A percentile compares a stretch with the other conserved stretches of the same genome.
Conservation (phyloP, 1,140 invertebrate genomes). For the Mactra quadrangularis region DNA sequence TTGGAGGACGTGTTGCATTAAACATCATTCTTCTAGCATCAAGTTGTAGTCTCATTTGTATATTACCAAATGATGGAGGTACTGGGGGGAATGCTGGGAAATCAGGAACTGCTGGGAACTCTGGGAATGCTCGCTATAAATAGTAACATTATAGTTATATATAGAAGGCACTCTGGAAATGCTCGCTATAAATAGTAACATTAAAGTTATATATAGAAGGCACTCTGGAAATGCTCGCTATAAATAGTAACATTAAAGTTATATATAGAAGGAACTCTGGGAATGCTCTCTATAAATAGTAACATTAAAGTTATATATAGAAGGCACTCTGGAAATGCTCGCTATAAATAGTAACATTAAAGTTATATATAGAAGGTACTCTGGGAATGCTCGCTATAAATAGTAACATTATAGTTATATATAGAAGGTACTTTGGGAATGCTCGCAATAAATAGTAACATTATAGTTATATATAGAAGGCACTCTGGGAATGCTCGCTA, state of each 20-base stretch:
- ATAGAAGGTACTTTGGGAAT: constrained; percentile 68
- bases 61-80: constrained; percentile 72
- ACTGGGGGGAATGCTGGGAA: constrained; percentile 72
- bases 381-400: constrained; percentile 68
- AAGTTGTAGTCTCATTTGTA: constrained; percentile 77
- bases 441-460: constrained; percentile 59
- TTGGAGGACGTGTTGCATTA: constrained; percentile 70
- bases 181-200: constrained; percentile 60
- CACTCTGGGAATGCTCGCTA: constrained; percentile 69
- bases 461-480: constrained; percentile 21
- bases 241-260: constrained; percentile 17
- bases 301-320: neutral
- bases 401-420: neutral
- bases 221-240: constrained; percentile 70
- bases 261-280: constrained; percentile 69
- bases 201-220: constrained; percentile 27
- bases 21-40: constrained; percentile 75
- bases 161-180: constrained; percentile 68
- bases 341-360: constrained; percentile 49
- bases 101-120: constrained; percentile 65
- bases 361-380: constrained; percentile 61
- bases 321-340: constrained; percentile 67
- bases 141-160: neutral
- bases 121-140: constrained; percentile 68
- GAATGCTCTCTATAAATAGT: constrained; percentile 64